Percentiles rank a stretch among this genome's conserved stretches.
Evolutionary conservation across 2,113 vertebrate species (phyloP).

Genomic region (Ancistrus triradiatus): DNA sequence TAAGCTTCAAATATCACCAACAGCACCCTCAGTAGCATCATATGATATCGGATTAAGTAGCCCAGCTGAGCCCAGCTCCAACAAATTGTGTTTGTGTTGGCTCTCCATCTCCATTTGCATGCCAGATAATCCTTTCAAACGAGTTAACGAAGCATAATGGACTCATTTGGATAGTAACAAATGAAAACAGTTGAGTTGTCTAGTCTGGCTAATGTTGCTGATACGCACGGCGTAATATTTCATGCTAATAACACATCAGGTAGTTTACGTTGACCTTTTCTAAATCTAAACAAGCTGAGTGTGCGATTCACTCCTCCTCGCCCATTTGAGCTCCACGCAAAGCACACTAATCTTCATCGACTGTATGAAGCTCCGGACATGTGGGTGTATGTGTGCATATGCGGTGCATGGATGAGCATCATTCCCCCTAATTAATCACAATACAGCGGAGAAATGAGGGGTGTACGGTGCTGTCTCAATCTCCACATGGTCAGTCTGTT

Average conservation of each 20-base stretch:
- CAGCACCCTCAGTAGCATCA: neutral
- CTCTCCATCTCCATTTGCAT: slow-evolving; percentile 5
- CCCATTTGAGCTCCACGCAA: slow-evolving; percentile 29
- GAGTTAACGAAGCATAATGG: slow-evolving; percentile 1
- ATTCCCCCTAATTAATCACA: slow-evolving; percentile 50
- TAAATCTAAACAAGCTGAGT: slow-evolving; percentile 41
- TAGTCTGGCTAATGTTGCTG: neutral
- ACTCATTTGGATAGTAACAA: slow-evolving; percentile 9
- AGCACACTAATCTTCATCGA: slow-evolving; percentile 33
- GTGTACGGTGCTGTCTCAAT: slow-evolving; percentile 31
- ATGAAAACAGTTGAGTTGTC: neutral
- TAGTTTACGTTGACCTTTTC: slow-evolving; percentile 47
- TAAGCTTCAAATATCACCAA: too few species aligned
- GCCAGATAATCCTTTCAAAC: slow-evolving; percentile 15
- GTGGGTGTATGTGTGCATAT: neutral
- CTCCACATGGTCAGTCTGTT: slow-evolving; percentile 35
- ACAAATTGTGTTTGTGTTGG: neutral
- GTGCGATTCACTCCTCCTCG: slow-evolving; percentile 31
- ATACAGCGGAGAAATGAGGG: slow-evolving; percentile 37
- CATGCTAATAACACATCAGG: slow-evolving; percentile 41
- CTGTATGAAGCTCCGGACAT: slow-evolving; percentile 20
- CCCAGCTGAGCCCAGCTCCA: neutral
- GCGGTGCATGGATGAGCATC: slow-evolving; percentile 42
- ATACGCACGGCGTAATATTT: slow-evolving; percentile 23
- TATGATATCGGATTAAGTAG: slow-evolving; percentile 8